Evolutionary conservation across 2,797 vertebrate species (phyloP).

Genomic region (Myiotriccus ornatus): DNA sequence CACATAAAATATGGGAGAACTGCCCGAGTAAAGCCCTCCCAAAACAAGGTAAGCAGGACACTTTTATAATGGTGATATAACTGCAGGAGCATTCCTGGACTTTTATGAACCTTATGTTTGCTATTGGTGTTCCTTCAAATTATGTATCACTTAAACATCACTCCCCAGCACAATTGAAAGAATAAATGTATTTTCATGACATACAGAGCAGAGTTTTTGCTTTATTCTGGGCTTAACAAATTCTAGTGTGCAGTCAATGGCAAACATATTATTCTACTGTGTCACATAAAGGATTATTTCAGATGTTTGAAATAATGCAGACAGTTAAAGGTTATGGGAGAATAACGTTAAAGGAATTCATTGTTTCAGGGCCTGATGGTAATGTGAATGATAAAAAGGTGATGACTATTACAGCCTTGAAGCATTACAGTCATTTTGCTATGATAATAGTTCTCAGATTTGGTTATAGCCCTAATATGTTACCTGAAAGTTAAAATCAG

Average conservation of each 20-base stretch:
- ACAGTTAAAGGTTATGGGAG: constrained; percentile 54
- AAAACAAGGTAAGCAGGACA: constrained; percentile 14
- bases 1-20: not conserved
- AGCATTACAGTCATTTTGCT: constrained; percentile 60
- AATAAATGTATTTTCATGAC: not conserved
- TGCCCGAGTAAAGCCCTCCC: not conserved
- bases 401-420: constrained; percentile 47
- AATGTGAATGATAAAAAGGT: constrained; percentile 57
- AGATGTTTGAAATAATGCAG: constrained; percentile 28
- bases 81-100: not conserved
- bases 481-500: constrained; percentile 59
- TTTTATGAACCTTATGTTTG: constrained; percentile 27
- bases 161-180: not conserved
- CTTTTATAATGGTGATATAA: constrained; percentile 36
- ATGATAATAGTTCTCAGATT: constrained; percentile 58
- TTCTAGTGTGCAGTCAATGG: not conserved
- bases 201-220: not conserved
- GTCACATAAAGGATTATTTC: constrained; percentile 34
- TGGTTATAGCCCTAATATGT: constrained; percentile 49
- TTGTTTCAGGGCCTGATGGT: constrained; percentile 38
- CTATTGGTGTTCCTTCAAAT: not conserved
- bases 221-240: not conserved
- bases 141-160: not conserved
- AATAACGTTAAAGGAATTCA: constrained; percentile 53
- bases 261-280: constrained; percentile 21